Base-by-base conservation (phyloP, 2,113 vertebrate species). In the Plecotus auritus region DNA sequence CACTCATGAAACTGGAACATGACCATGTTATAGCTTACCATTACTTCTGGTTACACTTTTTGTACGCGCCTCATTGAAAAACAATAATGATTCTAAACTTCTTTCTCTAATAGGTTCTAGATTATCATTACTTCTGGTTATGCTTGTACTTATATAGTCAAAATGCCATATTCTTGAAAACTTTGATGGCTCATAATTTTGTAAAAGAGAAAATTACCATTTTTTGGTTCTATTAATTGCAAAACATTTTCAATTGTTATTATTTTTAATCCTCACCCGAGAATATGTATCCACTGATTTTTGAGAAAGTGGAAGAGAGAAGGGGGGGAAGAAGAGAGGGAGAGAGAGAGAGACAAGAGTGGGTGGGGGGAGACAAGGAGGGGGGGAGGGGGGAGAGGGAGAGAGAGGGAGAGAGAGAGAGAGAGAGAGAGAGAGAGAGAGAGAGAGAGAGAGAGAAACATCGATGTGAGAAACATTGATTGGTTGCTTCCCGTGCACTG, bases 101-200 rank as follows among this genome's bases (percentile, higher is more conserved):
- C 42, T 88, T 61, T 56, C 78, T 84, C 42, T 85, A 76, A 45
- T 13, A 93, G 30, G 23, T 18, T 72, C 45, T 72, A 88, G 13
- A 56, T 89, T 84, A 85, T 61, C 28, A 82, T 82, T 76, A 89
- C 23, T 88, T 78, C 14, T 77, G 14, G 40, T 87, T 90, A 40
- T 81, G 78, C 35, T 54, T 72, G 12, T 9, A 76, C 4, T 90
- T 87, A 61, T 32, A 85, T 26, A 64, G 30, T 61, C 45, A 95
- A 93, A 95, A 95, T 95, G 67, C 14, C 56, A 16, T 30, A n/a
- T 61, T 85, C 23, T 78, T 93, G 32, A 78, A 94, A 94, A 77
- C 35, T 67, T 37, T 54, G 70, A 82, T 56, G 30, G 69, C 1
- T 82, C 8, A 88, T 32, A 82, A 82, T 87, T 91, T 94, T 81